Base-by-base conservation (phyloP, 2,113 vertebrate species). In the Cygnus buccinator region DNA sequence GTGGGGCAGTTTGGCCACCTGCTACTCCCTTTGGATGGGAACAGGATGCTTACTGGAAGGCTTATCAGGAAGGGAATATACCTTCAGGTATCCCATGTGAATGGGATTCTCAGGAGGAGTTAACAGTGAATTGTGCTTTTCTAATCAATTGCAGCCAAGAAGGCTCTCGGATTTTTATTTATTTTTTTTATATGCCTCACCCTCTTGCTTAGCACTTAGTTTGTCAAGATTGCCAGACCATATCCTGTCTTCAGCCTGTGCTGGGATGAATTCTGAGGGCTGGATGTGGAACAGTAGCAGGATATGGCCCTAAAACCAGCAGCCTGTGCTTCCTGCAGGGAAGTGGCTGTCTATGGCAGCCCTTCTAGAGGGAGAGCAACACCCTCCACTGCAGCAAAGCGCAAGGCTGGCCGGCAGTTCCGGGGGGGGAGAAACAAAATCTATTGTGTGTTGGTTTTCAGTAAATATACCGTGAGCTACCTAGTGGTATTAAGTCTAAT, bases 1-100 rank as follows among this genome's bases (percentile, higher is more conserved):
- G 52, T 63, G 80, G 83, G 84, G 68, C 76, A 78, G 88, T 92
- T 68, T 92, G 61, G 57, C 92, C 95, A 95, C 90, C 88, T 95
- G 90, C 85, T 95, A 84, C 87, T 75, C 59, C 37, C 37, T 89
- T 78, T 78, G 76, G 79, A 76, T 78, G 35, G 83, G 61, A 95
- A 52, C 19, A 63, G 33, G 79, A 84, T 78, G 43, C 68, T 81
- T 80, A 59, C 18, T 65, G 48, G 68, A 84, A 50, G 29, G 37
- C 29, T 93, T 84, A 33, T 41, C 4, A 59, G 28, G 59, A 73
- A 84, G 50, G 17, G 52, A 77, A 71, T 37, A 39, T 31, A 43
- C 22, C 76, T 93, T 46, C 73, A 94, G 86, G 76, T 89, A 78
- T 13, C 26, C 11, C 35, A 28, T 22, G 29, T 63, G 46, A 89